Base-by-base conservation (phyloP, 1,140 invertebrate genomes). In the Apocrypta bakeri region DNA sequence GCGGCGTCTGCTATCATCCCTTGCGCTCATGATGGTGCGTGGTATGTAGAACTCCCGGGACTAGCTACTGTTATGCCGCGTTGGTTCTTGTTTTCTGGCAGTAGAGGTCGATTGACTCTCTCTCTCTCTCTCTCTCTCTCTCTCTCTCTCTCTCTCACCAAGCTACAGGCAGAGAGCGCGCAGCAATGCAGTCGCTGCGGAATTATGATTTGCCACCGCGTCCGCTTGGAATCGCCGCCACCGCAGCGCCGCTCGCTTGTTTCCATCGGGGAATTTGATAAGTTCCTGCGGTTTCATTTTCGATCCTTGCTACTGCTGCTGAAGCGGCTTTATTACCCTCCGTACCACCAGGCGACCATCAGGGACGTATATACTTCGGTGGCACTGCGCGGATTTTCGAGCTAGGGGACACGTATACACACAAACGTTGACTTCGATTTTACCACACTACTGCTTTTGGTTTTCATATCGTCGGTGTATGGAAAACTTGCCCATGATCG, bases 201-300 rank as follows among this genome's bases (percentile, higher is more conserved):
- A 82, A 82, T 82, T 68, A 82, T 63, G 81, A 82, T 82, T 71
- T 71, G 72, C 80, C 80, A 69, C 74, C 21, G 61, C 56, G n/a
- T 8, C 4, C 40, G 72, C 40, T 27, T 72, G 69, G 31, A 37
- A 71, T 56, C 40, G 48, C 48, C 37, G n/a, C 56, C 33, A 33
- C 63, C 63, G 37, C 69, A 24, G 33, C 66, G 64, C 6, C 63
- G 24, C 69, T 37, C 24, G 74, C 61, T 82, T 82, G 63, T 66
- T 77, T 61, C 81, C 48, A 37, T 48, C 71, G 27, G 72, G 48
- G 64, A 69, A 77, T 82, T 77, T 33, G 73, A 77, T 82, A 82
- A 77, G 42, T 82, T 77, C 64, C 81, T 68, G 40, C 31, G 42
- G 79, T 81, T 73, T 81, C 79, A 63, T 73, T 73, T 81, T 72